Percentiles rank a stretch among this genome's conserved stretches.
Conservation (phyloP, 64 coral and sea anemone genomes). For the Stichodactyla helianthus region DNA sequence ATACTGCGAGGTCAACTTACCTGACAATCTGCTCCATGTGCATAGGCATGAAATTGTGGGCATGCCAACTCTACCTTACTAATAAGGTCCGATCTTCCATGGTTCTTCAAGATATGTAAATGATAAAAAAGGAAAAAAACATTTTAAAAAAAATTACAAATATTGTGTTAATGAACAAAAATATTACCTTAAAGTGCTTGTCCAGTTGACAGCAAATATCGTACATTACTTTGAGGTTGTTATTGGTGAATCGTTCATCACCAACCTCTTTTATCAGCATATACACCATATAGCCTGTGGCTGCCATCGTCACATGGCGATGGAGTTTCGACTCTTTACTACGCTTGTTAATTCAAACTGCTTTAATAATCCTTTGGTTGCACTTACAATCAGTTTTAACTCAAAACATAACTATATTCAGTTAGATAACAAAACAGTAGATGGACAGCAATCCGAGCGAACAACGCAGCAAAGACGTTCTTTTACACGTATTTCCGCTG, state of each 20-base stretch:
- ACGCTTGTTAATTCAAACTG: too few relatives aligned
- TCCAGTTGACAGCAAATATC: constrained; percentile 8
- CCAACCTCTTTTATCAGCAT: background rate
- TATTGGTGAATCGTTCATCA: background rate
- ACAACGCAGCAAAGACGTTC: too few relatives aligned
- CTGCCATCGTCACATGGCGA: too few relatives aligned
- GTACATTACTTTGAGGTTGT: constrained; percentile 11
- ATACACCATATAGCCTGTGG: background rate
- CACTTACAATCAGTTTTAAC: too few relatives aligned
- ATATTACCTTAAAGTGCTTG: background rate
- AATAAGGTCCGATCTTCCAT: background rate
- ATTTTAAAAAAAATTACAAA: background rate
- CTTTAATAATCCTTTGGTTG: too few relatives aligned
- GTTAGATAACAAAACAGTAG: too few relatives aligned
- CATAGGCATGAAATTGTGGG: constrained; percentile 14
- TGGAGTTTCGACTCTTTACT: too few relatives aligned
- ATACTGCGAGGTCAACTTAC: background rate
- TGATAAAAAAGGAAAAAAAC: background rate
- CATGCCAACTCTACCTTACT: background rate
- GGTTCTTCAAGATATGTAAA: background rate
- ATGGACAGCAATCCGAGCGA: too few relatives aligned
- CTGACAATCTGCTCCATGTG: constrained; percentile 22
- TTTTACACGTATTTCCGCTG: too few relatives aligned
- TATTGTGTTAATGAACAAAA: background rate
- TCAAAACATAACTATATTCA: too few relatives aligned